Evolutionary conservation across 1,140 invertebrate species (phyloP).

Genomic region (Campoletis sonorensis): DNA sequence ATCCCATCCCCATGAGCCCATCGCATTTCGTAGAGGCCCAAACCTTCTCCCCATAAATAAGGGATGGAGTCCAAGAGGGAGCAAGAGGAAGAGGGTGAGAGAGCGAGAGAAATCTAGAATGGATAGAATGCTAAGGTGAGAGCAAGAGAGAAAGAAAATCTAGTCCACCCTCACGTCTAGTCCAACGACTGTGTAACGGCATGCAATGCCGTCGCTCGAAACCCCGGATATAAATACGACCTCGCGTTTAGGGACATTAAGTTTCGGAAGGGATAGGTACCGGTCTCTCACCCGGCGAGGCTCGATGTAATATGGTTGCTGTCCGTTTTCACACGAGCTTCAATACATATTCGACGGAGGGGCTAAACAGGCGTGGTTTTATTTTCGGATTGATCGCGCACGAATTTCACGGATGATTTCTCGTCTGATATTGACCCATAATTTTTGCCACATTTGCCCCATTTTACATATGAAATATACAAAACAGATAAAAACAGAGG

Average conservation of each 20-base stretch:
- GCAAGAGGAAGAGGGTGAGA: not conserved
- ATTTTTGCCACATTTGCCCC: not conserved
- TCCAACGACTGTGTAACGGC: conserved; percentile 35
- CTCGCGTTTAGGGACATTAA: conserved; percentile 57
- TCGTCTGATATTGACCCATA: conserved; percentile 31
- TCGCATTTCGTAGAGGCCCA: conserved; percentile 38
- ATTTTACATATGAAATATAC: not conserved
- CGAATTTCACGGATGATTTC: conserved; percentile 46
- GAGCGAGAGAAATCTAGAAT: too few relatives aligned
- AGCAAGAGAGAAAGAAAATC: not conserved
- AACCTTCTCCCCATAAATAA: conserved; percentile 56
- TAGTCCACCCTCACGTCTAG: conserved; percentile 36
- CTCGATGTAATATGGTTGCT: conserved; percentile 55
- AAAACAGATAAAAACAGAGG: not conserved
- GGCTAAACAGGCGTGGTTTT: conserved; percentile 33
- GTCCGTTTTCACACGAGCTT: conserved; percentile 51
- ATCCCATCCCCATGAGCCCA: not conserved
- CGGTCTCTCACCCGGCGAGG: conserved; percentile 7
- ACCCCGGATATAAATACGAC: conserved; percentile 57
- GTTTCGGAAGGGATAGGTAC: conserved; percentile 51
- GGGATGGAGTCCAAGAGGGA: conserved; percentile 50
- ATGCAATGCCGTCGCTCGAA: conserved; percentile 43
- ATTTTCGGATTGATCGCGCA: conserved; percentile 46
- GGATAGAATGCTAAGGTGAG: too few relatives aligned
- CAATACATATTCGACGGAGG: conserved; percentile 50